Conservation (phyloP, 2,113 vertebrate species). For the Mohoua ochrocephala region DNA sequence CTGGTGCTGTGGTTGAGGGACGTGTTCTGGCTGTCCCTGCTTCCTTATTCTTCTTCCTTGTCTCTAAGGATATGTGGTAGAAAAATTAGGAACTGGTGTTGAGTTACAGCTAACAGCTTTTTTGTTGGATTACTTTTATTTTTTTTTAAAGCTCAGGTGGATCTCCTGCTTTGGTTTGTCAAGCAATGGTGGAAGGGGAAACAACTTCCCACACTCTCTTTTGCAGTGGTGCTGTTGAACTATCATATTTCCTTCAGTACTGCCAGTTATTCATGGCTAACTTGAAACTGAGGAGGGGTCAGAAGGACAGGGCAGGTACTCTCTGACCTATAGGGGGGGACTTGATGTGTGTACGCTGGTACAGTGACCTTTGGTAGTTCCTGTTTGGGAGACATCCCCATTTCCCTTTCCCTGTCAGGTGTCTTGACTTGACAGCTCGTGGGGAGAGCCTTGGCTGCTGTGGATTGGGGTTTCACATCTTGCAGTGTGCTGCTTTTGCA, state of each 20-base stretch:
- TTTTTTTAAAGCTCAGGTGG: neutral
- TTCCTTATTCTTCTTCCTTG: neutral
- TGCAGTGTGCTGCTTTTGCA: neutral
- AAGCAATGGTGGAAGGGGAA: neutral
- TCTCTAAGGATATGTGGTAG: neutral
- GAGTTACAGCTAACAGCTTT: neutral
- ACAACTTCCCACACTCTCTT: neutral
- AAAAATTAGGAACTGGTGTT: neutral
- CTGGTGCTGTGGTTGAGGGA: neutral
- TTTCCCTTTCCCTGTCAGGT: neutral
- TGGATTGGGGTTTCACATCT: neutral
- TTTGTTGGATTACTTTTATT: neutral
- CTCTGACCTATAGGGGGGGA: neutral
- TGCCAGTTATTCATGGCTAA: neutral
- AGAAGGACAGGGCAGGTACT: neutral
- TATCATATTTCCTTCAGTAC: rapidly evolving
- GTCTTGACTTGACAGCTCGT: neutral
- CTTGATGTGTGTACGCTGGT: neutral
- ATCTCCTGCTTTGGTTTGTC: neutral
- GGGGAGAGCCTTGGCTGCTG: neutral
- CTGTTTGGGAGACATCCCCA: rapidly evolving
- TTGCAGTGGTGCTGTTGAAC: neutral
- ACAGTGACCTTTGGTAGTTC: neutral
- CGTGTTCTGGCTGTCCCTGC: neutral
- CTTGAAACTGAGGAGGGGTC: neutral